Evolutionary conservation across 2,888 invertebrate genomes (phyloP).

Genomic region (Callyntrura guangdongensis): DNA sequence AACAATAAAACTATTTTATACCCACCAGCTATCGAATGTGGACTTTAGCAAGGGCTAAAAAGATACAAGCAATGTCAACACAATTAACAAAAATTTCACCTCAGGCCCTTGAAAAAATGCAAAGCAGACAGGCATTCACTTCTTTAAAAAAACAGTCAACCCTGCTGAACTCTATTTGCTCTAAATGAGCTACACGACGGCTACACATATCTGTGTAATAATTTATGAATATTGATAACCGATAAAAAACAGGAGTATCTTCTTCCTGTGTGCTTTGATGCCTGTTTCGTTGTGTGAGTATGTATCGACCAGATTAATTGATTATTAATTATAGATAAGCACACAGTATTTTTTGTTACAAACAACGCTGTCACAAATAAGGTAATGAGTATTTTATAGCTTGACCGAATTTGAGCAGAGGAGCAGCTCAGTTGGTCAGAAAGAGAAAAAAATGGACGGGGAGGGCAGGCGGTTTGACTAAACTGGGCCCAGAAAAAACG

Average conservation of each 20-base stretch:
- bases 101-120: constrained; percentile 1
- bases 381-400: not conserved
- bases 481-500: too few relatives aligned
- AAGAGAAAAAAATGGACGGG: too few relatives aligned
- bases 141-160: not conserved
- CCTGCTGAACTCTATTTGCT: not conserved
- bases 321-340: constrained; percentile 7
- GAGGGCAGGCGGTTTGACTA: not conserved
- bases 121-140: not conserved
- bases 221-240: too few relatives aligned
- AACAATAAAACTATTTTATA: not conserved
- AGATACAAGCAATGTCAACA: constrained; percentile 22
- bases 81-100: constrained; percentile 28
- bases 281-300: not conserved
- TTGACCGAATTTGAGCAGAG: not conserved
- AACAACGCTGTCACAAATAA: not conserved
- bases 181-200: not conserved
- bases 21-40: not conserved
- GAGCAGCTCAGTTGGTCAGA: not conserved
- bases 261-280: not conserved
- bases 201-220: too few relatives aligned
- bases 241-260: not conserved
- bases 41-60: not conserved
- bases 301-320: not conserved
- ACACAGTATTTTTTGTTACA: not conserved